Conservation (phyloP, 2,888 invertebrate genomes). For the Campaea margaritaria region DNA sequence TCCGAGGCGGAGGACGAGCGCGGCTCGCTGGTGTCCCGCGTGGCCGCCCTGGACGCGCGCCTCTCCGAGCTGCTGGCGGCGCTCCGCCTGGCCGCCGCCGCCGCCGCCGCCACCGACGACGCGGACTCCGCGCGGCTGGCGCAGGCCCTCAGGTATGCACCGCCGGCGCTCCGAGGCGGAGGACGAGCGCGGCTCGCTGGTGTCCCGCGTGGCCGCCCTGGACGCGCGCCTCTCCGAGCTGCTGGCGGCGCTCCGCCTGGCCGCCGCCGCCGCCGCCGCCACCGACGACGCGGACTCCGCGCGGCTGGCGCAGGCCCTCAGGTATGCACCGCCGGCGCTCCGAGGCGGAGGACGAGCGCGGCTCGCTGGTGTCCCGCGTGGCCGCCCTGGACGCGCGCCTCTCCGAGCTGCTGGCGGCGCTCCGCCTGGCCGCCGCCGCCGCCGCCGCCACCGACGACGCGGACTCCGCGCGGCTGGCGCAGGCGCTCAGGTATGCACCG, state of each 20-base stretch:
- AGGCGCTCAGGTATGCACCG: conserved; percentile 36
- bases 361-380: conserved; percentile 61
- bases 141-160: conserved; percentile 36
- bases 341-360: conserved; percentile 72
- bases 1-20: conserved; percentile 69
- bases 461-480: conserved; percentile 61
- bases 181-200: conserved; percentile 71
- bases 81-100: conserved; percentile 85
- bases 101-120: conserved; percentile 63
- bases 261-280: conserved; percentile 80
- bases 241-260: conserved; percentile 88
- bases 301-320: conserved; percentile 32
- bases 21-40: conserved; percentile 63
- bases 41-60: conserved; percentile 85
- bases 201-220: conserved; percentile 61
- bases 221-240: conserved; percentile 91
- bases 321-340: conserved; percentile 25
- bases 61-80: conserved; percentile 90
- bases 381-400: conserved; percentile 87
- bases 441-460: conserved; percentile 49
- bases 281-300: conserved; percentile 61
- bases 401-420: conserved; percentile 89
- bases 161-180: conserved; percentile 48
- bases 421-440: conserved; percentile 86
- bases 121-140: conserved; percentile 61